Conservation (phyloP, 2,888 invertebrate genomes). For the Melipona bicolor region DNA sequence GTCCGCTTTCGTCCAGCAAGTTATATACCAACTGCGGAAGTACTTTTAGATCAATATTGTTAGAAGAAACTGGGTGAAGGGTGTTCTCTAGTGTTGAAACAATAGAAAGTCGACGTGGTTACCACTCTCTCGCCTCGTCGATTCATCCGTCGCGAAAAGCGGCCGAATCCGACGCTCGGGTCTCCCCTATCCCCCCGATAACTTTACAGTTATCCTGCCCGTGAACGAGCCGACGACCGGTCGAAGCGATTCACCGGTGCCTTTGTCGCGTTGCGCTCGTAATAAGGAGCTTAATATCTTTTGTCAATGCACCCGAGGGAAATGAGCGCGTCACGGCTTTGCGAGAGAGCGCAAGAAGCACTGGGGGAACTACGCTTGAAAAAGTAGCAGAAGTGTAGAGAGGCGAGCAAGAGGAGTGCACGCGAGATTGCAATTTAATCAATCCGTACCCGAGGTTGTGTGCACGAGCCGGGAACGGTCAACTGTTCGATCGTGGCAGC, state of each 20-base stretch:
- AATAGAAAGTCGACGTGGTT: background rate
- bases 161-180: too few relatives aligned
- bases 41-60: background rate
- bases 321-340: slow-evolving; percentile 37
- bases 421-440: slow-evolving; percentile 62
- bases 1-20: background rate
- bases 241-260: background rate
- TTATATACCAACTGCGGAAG: background rate
- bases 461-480: slow-evolving; percentile 32
- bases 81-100: background rate
- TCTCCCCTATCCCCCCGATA: background rate
- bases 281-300: slow-evolving; percentile 49
- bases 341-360: slow-evolving; percentile 1
- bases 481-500: slow-evolving; percentile 34
- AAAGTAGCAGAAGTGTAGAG: background rate
- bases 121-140: background rate
- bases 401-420: background rate
- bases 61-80: background rate
- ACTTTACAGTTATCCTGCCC: background rate
- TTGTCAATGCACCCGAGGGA: slow-evolving; percentile 32
- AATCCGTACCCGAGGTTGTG: slow-evolving; percentile 42
- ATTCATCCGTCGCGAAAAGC: background rate
- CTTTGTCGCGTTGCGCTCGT: slow-evolving; percentile 10
- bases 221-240: slow-evolving; percentile 5
- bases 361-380: background rate